Evolutionary conservation across 1,140 invertebrate genomes (phyloP), one percentile per base, ranked within the genome.

Genomic region (Drosophila novamexicana): DNA sequence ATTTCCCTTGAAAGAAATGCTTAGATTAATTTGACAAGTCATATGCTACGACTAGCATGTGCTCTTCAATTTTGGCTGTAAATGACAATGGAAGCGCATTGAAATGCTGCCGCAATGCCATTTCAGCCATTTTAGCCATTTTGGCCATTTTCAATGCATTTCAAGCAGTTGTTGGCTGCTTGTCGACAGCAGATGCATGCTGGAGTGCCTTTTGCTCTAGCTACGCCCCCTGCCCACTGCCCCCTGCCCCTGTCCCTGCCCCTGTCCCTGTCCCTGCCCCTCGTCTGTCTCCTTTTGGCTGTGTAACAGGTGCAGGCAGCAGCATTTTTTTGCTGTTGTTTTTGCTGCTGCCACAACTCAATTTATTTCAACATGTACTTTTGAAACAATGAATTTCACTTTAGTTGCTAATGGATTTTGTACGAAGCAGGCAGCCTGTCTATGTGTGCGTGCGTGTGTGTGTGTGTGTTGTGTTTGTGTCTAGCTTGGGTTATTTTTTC

Each of bases 351-450:
- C 84, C 84, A 88, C 84, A 88, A 88, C 84, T 88, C 84, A 88
- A 88, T 88, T 88, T 88, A 89, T 89, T 89, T 89, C 84, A 89
- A 84, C 85, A 88, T 89, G 81, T 90, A 90, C 84, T 84, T 81
- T 89, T 90, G 80, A 81, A 89, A 89, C 84, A 89, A 89, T 89
- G 84, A 88, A 89, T 89, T 89, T 89, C 84, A 89, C 85, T 89
- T 89, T 89, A 89, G 84, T 89, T 89, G 84, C 84, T 89, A 89
- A 89, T 89, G 84, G 84, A 89, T 89, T 89, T 89, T 76, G 67
- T 81, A 81, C 66, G 76, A 88, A 67, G 79, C 82, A 81, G 77
- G 59, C 68, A 61, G 45, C 44, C n/a, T 54, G n/a, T n/a, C n/a
- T 61, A 29, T 52, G n/a, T 36, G 59, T 57, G 39, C 58, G 66